These are phyloP conservation scores for Leptopilina drosophilae DNA, from an alignment of 2,888 invertebrate genomes.

Conservation along the genomic window DNA sequence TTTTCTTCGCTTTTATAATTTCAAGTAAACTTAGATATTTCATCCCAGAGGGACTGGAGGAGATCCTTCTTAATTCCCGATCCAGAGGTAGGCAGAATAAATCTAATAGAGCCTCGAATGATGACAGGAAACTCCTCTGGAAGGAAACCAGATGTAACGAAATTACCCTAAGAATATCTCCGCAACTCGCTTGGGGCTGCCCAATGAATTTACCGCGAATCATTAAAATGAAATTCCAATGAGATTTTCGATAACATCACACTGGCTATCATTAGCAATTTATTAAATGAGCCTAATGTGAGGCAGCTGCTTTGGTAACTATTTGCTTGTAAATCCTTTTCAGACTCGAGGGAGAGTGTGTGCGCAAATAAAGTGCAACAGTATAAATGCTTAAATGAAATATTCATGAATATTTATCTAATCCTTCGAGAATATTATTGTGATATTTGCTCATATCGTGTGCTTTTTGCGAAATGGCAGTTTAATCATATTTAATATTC, in stretches of 20 bases:
- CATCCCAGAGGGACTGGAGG: not conserved
- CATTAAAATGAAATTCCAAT: conserved; percentile 55
- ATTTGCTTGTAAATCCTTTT: conserved; percentile 54
- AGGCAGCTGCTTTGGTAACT: conserved; percentile 55
- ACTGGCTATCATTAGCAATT: conserved; percentile 55
- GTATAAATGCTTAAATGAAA: not conserved
- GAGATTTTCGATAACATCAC: conserved; percentile 45
- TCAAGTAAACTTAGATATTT: not conserved
- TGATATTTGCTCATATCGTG: not conserved
- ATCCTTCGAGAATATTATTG: not conserved
- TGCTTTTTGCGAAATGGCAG: not conserved
- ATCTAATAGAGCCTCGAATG: conserved; percentile 26
- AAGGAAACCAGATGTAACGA: conserved; percentile 32
- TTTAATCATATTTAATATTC: not conserved
- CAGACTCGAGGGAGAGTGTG: conserved; percentile 46
- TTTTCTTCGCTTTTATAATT: not conserved
- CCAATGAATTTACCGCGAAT: conserved; percentile 57
- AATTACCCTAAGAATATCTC: conserved; percentile 18
- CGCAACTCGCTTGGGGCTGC: conserved; percentile 35
- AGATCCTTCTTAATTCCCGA: conserved; percentile 15
- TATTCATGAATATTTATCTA: not conserved
- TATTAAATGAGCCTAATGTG: conserved; percentile 57
- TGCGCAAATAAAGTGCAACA: conserved; percentile 51
- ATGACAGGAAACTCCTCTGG: conserved; percentile 26
- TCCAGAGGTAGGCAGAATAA: conserved; percentile 11